Percentiles rank a stretch among this genome's conserved stretches.
phyloP scores from a whole-genome alignment of 1,140 invertebrate species.

The Hycleus phaleratus region DNA sequence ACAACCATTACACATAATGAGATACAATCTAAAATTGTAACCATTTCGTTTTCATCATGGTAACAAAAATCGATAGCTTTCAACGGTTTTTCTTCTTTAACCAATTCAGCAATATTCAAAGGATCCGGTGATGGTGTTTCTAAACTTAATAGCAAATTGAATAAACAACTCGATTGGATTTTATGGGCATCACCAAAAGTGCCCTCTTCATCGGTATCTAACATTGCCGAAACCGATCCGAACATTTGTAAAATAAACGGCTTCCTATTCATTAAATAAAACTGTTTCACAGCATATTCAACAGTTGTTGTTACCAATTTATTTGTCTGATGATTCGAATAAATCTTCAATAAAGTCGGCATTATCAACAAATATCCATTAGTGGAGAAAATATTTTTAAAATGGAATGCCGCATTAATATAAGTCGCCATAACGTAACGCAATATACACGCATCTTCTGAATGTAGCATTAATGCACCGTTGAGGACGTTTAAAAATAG shows the following conservation, averaged over 20 bases:
- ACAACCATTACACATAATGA: slow-evolving; percentile 96
- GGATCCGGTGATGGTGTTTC: slow-evolving; percentile 91
- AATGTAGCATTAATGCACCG: slow-evolving; percentile 92
- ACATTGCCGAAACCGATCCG: slow-evolving; percentile 90
- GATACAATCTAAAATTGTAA: slow-evolving; percentile 88
- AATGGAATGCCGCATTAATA: slow-evolving; percentile 95
- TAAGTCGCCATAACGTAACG: slow-evolving; percentile 94
- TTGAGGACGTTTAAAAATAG: slow-evolving; percentile 97
- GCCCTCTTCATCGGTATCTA: slow-evolving; percentile 86
- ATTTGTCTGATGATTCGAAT: slow-evolving; percentile 97
- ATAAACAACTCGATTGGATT: slow-evolving; percentile 85
- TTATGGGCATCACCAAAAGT: slow-evolving; percentile 85
- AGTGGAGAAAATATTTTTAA: slow-evolving; percentile 97
- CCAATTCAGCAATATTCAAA: slow-evolving; percentile 89
- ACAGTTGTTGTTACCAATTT: slow-evolving; percentile 89
- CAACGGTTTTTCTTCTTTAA: slow-evolving; percentile 92
- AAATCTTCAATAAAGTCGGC: slow-evolving; percentile 93
- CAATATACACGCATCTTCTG: slow-evolving; percentile 92
- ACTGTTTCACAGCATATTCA: slow-evolving; percentile 97
- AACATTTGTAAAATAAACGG: slow-evolving; percentile 99
- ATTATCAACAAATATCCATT: slow-evolving; percentile 97
- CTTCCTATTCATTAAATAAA: slow-evolving; percentile 96
- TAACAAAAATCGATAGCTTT: slow-evolving; percentile 97
- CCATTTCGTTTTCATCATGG: slow-evolving; percentile 90
- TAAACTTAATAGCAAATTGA: slow-evolving; percentile 79